These are phyloP conservation scores for Trachythela sp. DNA, from an alignment of 64 coral and sea anemone species.

Conservation along the genomic window DNA sequence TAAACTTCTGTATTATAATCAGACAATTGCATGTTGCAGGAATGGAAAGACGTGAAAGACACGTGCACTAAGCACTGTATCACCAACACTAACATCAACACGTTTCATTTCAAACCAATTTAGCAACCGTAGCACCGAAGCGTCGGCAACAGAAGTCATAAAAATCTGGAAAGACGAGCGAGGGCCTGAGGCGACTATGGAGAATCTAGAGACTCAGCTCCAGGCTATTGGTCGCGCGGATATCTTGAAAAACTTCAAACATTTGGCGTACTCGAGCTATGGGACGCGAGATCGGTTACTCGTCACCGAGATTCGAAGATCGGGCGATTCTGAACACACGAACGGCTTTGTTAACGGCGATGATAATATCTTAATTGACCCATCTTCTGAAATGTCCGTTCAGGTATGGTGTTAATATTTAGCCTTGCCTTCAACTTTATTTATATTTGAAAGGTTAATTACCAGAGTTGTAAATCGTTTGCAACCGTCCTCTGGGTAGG, in stretches of 20 bases:
- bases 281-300: constrained; percentile 51
- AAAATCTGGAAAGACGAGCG: constrained; percentile 74
- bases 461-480: too few relatives aligned
- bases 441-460: too few relatives aligned
- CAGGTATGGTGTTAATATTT: not conserved
- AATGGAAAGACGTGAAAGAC: too few relatives aligned
- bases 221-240: constrained; percentile 67
- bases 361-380: not conserved
- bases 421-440: too few relatives aligned
- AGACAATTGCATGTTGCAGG: too few relatives aligned
- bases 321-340: not conserved
- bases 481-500: too few relatives aligned
- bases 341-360: not conserved
- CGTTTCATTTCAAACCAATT: not conserved
- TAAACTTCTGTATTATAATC: not conserved
- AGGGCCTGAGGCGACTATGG: constrained; percentile 75
- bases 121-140: constrained; percentile 43
- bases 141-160: constrained; percentile 68
- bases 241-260: constrained; percentile 73
- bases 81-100: not conserved
- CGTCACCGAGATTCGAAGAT: constrained; percentile 21
- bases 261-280: constrained; percentile 84
- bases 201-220: constrained; percentile 66
- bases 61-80: too few relatives aligned
- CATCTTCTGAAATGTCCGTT: not conserved